Evolutionary conservation across 2,888 invertebrate species (phyloP).

Genomic region (Scaptodrosophila latifasciaeformis): DNA sequence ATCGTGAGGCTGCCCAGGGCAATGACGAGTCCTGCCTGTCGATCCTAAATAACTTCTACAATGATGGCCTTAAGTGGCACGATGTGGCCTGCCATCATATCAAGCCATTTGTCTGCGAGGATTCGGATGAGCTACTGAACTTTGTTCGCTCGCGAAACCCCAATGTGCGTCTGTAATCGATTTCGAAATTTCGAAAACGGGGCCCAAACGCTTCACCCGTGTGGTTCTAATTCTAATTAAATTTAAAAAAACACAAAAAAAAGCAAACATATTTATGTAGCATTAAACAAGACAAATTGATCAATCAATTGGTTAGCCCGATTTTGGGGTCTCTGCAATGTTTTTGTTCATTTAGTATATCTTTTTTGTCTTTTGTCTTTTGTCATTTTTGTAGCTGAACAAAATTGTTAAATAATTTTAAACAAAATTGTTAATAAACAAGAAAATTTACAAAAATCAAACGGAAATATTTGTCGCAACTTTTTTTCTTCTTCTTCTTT

Average conservation of each 20-base stretch:
- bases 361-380: conserved; percentile 20
- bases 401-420: conserved; percentile 68
- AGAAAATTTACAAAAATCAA: too few relatives aligned
- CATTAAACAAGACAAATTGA: conserved; percentile 48
- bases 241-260: conserved; percentile 1
- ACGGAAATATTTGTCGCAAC: conserved; percentile 33
- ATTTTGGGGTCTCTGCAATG: conserved; percentile 29
- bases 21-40: conserved; percentile 93
- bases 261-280: conserved; percentile 52
- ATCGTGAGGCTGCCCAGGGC: conserved; percentile 92
- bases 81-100: conserved; percentile 91
- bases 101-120: conserved; percentile 92
- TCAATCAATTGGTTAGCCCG: conserved; percentile 35
- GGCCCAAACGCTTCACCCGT: background rate
- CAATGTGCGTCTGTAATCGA: conserved; percentile 83
- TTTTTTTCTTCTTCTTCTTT: too few relatives aligned
- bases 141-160: conserved; percentile 93
- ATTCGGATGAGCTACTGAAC: conserved; percentile 91
- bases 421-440: conserved; percentile 63
- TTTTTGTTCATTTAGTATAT: conserved; percentile 30
- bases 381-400: conserved; percentile 48
- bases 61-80: conserved; percentile 90
- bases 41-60: conserved; percentile 93
- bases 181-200: too few relatives aligned
- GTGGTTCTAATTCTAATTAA: conserved; percentile 49